Conservation (phyloP, 2,797 vertebrate genomes). For the Platalea minor region DNA sequence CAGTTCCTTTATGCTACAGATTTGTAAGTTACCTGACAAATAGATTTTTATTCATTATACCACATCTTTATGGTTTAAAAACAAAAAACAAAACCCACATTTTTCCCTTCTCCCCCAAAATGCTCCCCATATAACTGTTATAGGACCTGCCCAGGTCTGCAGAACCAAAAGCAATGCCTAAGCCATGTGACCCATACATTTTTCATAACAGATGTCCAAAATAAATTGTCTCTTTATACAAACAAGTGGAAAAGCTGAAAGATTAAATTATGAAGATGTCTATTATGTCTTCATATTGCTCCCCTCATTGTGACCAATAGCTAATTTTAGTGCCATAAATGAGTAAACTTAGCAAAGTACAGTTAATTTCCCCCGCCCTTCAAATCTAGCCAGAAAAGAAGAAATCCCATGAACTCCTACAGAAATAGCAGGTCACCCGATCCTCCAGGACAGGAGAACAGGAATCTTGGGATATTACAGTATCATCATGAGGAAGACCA, state of each 20-base stretch:
- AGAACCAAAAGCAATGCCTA: neutral
- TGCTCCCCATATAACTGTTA: neutral
- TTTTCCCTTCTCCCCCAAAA: neutral
- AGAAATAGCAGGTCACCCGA: neutral
- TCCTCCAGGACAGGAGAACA: neutral
- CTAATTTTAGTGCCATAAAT: neutral
- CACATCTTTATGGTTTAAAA: neutral
- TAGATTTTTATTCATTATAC: neutral
- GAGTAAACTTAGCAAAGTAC: neutral
- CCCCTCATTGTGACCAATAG: neutral
- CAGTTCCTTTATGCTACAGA: neutral
- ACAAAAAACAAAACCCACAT: neutral
- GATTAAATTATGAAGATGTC: neutral
- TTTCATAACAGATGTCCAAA: neutral
- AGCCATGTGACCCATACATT: neutral
- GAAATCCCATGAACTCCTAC: neutral
- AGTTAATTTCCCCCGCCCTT: neutral
- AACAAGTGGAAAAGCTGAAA: neutral
- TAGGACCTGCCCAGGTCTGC: neutral
- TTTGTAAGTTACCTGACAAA: neutral
- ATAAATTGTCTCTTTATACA: neutral
- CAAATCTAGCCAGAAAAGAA: neutral
- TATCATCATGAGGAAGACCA: neutral
- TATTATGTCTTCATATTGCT: neutral
- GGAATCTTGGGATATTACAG: neutral